phyloP scores from a whole-genome alignment of 1,140 invertebrate species.

The Maniola jurtina region DNA sequence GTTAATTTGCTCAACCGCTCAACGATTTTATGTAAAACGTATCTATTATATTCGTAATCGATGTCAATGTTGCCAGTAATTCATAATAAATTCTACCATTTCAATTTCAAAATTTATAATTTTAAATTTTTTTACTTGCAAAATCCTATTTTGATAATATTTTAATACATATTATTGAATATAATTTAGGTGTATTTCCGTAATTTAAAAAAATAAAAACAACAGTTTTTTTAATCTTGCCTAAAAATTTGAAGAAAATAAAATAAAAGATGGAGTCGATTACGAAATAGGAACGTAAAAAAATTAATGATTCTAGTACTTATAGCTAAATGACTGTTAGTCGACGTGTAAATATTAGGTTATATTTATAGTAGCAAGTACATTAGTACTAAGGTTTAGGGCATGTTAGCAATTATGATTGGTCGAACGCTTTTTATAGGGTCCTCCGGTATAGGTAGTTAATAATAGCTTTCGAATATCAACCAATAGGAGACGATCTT shows the following conservation, averaged over 20 bases:
- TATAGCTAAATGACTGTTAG: slow-evolving; percentile 64
- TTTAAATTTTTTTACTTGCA: no score
- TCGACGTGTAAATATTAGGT: slow-evolving; percentile 69
- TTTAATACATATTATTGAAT: no score
- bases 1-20: slow-evolving; percentile 13
- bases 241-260: neutral
- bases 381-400: slow-evolving; percentile 48
- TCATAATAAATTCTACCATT: neutral
- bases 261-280: slow-evolving; percentile 2
- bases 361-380: slow-evolving; percentile 64
- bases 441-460: slow-evolving; percentile 40
- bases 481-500: slow-evolving; percentile 35
- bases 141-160: no score
- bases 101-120: no score
- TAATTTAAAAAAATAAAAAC: neutral
- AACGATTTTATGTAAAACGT: slow-evolving; percentile 2
- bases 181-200: no score
- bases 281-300: slow-evolving; percentile 1
- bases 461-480: slow-evolving; percentile 8
- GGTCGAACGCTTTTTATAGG: slow-evolving; percentile 55
- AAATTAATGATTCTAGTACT: slow-evolving; percentile 34
- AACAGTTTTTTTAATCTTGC: neutral
- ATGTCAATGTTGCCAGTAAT: slow-evolving; percentile 1
- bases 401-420: slow-evolving; percentile 72
- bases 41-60: slow-evolving; percentile 8